Percentiles rank a stretch among this genome's conserved stretches.
Conservation (phyloP, 2,113 vertebrate genomes). For the Lophura nycthemera region DNA sequence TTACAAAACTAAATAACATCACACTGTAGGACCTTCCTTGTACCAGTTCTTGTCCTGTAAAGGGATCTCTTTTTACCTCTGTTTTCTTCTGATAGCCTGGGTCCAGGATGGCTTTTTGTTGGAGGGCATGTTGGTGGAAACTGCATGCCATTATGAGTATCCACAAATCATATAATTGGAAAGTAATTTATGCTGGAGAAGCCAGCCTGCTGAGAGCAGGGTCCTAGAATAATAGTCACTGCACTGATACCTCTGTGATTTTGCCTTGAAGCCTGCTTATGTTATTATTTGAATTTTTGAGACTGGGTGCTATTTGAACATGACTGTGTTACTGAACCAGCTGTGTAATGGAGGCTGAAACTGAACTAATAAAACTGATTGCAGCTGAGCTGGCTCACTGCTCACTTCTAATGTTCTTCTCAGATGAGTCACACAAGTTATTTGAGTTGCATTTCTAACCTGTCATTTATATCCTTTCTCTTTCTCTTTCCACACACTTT, state of each 20-base stretch:
- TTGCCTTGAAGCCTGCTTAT: not conserved
- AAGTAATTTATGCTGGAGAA: not conserved
- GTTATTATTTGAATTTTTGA: not conserved
- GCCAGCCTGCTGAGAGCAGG: not conserved
- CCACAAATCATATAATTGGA: not conserved
- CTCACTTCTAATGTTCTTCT: not conserved
- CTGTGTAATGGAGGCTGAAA: not conserved
- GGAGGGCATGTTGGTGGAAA: not conserved
- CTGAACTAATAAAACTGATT: not conserved
- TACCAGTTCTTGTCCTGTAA: not conserved
- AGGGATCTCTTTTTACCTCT: not conserved
- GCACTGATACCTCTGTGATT: not conserved
- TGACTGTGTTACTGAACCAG: not conserved
- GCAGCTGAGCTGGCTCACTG: not conserved
- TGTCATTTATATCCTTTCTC: not conserved
- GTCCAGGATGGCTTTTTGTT: not conserved
- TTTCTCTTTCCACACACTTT: not conserved
- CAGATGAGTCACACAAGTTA: not conserved
- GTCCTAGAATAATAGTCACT: not conserved
- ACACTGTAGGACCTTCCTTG: not conserved
- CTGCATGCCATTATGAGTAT: not conserved
- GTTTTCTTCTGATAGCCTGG: not conserved
- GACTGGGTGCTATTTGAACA: not conserved
- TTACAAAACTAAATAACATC: not conserved
- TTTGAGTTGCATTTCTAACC: not conserved